These are phyloP conservation scores for Chiridota heheva DNA, from an alignment of 35 echinoderm and acorn worm species.

Conservation along the genomic window DNA sequence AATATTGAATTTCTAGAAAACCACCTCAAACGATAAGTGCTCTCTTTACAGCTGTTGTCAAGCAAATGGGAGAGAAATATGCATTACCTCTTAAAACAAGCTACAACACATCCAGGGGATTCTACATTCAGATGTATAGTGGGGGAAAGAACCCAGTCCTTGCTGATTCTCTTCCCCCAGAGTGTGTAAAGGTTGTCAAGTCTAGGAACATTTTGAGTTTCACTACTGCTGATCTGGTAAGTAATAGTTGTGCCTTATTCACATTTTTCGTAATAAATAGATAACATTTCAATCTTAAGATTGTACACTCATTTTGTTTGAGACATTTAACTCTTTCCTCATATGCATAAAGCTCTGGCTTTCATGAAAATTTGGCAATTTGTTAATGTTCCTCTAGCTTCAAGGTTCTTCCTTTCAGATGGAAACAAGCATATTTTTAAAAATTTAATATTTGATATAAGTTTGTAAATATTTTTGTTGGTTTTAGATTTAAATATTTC, in stretches of 20 bases:
- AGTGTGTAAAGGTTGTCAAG: conserved; percentile 82
- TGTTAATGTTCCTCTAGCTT: no score
- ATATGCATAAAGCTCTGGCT: neutral
- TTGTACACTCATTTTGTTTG: no score
- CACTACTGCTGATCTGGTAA: conserved; percentile 88
- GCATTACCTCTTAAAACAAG: conserved; percentile 71
- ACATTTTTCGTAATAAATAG: no score
- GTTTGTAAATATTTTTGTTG: no score
- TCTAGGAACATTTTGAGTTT: conserved; percentile 72
- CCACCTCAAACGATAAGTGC: neutral
- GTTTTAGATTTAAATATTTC: no score
- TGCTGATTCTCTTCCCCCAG: conserved; percentile 51
- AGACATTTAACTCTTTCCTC: neutral
- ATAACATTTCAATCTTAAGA: no score
- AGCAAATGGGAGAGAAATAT: conserved; percentile 70
- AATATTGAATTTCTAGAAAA: neutral
- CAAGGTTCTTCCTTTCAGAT: no score
- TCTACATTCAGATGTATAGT: conserved; percentile 90
- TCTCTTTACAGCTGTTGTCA: conserved; percentile 68
- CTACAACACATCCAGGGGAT: conserved; percentile 78
- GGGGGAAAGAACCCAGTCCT: conserved; percentile 38
- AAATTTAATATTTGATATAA: no score
- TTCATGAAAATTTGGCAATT: no score
- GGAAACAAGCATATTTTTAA: no score
- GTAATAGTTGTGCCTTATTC: neutral